Base-by-base conservation (phyloP, 1,140 invertebrate genomes). In the Monochamus saltuarius region DNA sequence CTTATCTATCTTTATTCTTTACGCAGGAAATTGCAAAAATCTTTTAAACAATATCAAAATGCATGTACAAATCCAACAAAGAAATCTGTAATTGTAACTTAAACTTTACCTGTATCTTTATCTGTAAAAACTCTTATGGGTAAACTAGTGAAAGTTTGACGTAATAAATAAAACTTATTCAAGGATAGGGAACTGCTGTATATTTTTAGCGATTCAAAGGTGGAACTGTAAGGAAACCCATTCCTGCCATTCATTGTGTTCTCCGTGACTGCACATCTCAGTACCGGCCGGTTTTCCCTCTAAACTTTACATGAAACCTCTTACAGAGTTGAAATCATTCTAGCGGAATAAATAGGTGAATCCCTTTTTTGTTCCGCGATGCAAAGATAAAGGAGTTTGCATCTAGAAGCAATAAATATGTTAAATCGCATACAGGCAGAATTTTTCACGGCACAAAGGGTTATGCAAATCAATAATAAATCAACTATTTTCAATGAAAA, bases 321-420 rank as follows among this genome's bases (percentile, higher is more conserved):
- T 64, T 60, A 59, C 49, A 52, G 62, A 45, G 51, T 64, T 56
- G 56, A 53, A 39, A 49, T 49, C 57, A 60, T 63, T 53, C 61
- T 63, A 63, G 52, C 47, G 61, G 61, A 63, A 63, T 59, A 63
- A 64, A 64, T 60, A 64, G 62, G 51, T 60, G 56, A 64, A 59
- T 64, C 53, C 56, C 46, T 53, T 60, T 64, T 64, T 64, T 64
- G 52, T 49, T 59, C 56, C 52, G 42, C 39, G 57, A 42, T 59
- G 11, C 56, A 43, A 42, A 59, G 45, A 50, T 53, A 59, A 59
- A 59, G 45, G 47, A 53, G 47, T 45, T 43, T 51, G 52, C 47
- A 50, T 59, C 50, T 29, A 45, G 50, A 38, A 38, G 57, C 45
- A 59, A 59, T 53, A 52, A 59, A 59, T 59, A 59, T 52, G 52